Evolutionary conservation across 2,888 invertebrate genomes (phyloP).

Genomic region (Drosophila antonietae): DNA sequence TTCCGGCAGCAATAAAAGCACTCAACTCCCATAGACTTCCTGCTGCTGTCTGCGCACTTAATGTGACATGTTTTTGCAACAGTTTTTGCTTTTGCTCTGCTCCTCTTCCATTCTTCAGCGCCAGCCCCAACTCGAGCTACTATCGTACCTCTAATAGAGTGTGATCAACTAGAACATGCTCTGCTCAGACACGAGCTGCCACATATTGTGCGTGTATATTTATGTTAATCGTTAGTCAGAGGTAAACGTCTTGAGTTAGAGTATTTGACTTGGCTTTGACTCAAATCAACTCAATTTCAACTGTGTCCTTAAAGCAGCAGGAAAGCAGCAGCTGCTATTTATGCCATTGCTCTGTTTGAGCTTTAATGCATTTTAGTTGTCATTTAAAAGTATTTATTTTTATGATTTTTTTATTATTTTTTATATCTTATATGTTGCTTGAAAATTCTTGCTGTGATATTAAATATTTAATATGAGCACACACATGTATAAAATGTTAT

Average conservation of each 20-base stretch:
- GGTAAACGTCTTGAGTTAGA: neutral
- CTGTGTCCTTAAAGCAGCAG: neutral
- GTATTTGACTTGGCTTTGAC: neutral
- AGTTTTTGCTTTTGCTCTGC: conserved; percentile 57
- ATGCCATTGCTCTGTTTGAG: conserved; percentile 21
- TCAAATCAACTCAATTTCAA: neutral
- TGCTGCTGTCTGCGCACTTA: conserved; percentile 70
- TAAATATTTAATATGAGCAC: conserved; percentile 39
- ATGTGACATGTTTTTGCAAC: conserved; percentile 78
- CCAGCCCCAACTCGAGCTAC: conserved; percentile 10
- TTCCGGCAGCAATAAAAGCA: conserved; percentile 76
- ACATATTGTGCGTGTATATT: neutral
- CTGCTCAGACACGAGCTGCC: neutral
- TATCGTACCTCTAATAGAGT: neutral
- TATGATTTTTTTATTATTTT: conserved; percentile 33
- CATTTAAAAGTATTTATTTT: conserved; percentile 67
- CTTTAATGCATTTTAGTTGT: conserved; percentile 73
- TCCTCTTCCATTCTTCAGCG: conserved; percentile 24
- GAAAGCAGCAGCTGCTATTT: neutral
- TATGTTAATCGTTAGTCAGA: neutral
- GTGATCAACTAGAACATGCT: conserved; percentile 9
- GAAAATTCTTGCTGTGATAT: conserved; percentile 18
- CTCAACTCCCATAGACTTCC: conserved; percentile 75
- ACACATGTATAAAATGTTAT: neutral
- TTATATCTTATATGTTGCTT: neutral